Conservation (phyloP, 2,888 invertebrate species). For the Scrobipalpa atriplicella region DNA sequence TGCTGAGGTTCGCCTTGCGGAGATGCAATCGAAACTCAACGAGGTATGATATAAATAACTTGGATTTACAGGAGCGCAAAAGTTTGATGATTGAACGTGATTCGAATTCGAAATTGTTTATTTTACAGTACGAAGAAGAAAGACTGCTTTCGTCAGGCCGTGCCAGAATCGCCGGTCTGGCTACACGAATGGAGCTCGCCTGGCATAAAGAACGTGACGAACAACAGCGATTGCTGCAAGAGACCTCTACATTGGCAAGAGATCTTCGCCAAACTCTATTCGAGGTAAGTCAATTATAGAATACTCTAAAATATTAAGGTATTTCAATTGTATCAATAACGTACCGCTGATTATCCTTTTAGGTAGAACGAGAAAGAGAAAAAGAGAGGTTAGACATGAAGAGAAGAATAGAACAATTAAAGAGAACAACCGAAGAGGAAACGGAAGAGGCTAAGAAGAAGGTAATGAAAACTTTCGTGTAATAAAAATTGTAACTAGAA, state of each 20-base stretch:
- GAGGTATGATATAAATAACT: constrained; percentile 81
- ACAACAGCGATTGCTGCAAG: constrained; percentile 94
- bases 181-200: constrained; percentile 94
- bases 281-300: constrained; percentile 77
- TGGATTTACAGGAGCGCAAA: not conserved
- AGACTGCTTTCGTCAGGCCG: constrained; percentile 91
- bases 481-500: not conserved
- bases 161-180: constrained; percentile 92
- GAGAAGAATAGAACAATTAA: constrained; percentile 92
- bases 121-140: constrained; percentile 90
- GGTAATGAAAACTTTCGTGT: constrained; percentile 58
- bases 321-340: not conserved
- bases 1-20: constrained; percentile 93
- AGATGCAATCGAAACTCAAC: constrained; percentile 93
- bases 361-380: constrained; percentile 94
- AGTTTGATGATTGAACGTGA: not conserved
- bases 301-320: not conserved
- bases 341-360: constrained; percentile 26
- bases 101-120: not conserved
- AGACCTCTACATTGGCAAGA: constrained; percentile 94
- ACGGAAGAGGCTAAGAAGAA: constrained; percentile 94
- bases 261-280: constrained; percentile 94
- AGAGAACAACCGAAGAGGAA: constrained; percentile 93
- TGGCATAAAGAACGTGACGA: constrained; percentile 98
- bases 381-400: constrained; percentile 94